A percentile compares a stretch with the other conserved stretches of the same genome.
phyloP scores from a whole-genome alignment of 2,888 invertebrate species.

The Corbicula japonica region DNA sequence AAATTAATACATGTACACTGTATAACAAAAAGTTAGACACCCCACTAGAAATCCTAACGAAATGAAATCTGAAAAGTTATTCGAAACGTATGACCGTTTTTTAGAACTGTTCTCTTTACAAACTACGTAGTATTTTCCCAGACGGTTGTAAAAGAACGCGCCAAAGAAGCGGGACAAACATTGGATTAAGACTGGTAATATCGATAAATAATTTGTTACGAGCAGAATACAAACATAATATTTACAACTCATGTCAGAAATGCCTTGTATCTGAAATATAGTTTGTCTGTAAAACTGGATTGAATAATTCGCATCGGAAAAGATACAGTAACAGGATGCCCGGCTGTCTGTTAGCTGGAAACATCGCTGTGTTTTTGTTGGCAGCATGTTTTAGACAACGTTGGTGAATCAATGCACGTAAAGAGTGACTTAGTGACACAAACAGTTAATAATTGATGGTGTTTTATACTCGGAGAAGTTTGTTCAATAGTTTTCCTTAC shows the following conservation, averaged over 20 bases:
- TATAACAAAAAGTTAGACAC: too few species aligned
- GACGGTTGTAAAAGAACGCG: constrained; percentile 33
- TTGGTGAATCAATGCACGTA: constrained; percentile 16
- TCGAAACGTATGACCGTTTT: too few species aligned
- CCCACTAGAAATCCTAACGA: too few species aligned
- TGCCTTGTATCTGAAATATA: constrained; percentile 27
- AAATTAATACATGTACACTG: too few species aligned
- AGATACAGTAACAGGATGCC: too few species aligned
- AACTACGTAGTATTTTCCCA: constrained; percentile 27
- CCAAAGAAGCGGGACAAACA: constrained; percentile 20
- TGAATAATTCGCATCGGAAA: constrained; percentile 20
- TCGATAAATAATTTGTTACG: constrained; percentile 48
- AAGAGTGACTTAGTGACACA: constrained; percentile 29
- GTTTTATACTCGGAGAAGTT: too few species aligned
- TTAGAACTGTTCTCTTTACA: too few species aligned
- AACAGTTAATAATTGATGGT: too few species aligned
- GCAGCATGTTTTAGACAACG: constrained; percentile 21
- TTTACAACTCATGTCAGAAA: constrained; percentile 36
- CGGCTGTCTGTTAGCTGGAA: constrained; percentile 10
- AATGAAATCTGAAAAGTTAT: too few species aligned
- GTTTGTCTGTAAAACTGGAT: constrained; percentile 27
- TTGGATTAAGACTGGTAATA: constrained; percentile 21
- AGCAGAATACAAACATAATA: constrained; percentile 40
- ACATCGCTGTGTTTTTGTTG: constrained; percentile 26
- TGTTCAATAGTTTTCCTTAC: too few species aligned